Evolutionary conservation across 2,113 vertebrate species (phyloP), one percentile per base, ranked within the genome.

Genomic region (Panthera leo): DNA sequence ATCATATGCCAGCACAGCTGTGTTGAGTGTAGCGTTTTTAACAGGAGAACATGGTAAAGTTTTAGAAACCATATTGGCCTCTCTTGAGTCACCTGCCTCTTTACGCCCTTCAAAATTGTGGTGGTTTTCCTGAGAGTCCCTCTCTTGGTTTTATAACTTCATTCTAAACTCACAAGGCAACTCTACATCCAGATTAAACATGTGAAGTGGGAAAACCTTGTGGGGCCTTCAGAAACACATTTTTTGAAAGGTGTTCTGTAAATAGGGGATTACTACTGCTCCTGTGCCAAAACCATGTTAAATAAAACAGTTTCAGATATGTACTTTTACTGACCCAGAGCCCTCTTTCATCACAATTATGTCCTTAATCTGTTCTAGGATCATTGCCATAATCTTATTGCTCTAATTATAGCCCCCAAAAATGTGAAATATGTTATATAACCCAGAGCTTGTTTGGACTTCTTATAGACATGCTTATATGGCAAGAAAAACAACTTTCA

Each of bases 371-470:
- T 99, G 98, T 99, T 98, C 98, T 98, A 99, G 99, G 99, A 99
- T 99, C 99, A 95, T 94, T 98, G 99, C 99, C 97, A 98, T 99
- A 99, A 99, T 99, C 99, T 99, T 99, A 99, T 99, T 98, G 13
- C 98, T 99, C 98, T 99, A 99, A 99, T 99, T 99, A 99, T 98
- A 98, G 97, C 98, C 89, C 97, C 98, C 71, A 98, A 99, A 99
- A 99, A 99, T 99, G 99, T 97, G 98, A 99, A 99, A 98, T 99
- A 98, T 98, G 98, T 99, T 99, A 99, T 99, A 98, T 99, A 99
- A 99, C 98, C 97, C 98, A 97, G 97, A 98, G 99, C 99, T 98
- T 99, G 99, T 99, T 99, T 98, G 95, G 98, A 97, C 99, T 98
- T 98, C 98, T 98, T 98, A 98, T 97, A 98, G 98, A 96, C 98